Conservation (phyloP, 2,888 invertebrate genomes). For the Teleogryllus oceanicus region DNA sequence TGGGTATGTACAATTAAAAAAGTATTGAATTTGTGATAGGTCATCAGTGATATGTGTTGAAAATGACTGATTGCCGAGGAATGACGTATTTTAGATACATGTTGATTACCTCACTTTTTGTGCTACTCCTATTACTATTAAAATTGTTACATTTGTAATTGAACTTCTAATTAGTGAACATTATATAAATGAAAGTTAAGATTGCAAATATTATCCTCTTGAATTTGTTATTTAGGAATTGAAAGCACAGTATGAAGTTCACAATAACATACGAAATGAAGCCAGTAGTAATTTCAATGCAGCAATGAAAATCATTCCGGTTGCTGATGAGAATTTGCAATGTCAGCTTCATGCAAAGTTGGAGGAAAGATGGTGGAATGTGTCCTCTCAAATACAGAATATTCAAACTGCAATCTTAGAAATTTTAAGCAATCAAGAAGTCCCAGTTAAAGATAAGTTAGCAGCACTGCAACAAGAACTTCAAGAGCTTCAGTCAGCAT, state of each 20-base stretch:
- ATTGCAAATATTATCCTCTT: too few relatives aligned
- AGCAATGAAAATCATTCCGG: constrained; percentile 70
- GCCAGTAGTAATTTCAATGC: constrained; percentile 71
- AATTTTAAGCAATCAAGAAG: constrained; percentile 68
- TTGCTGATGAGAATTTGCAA: constrained; percentile 81
- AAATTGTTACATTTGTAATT: constrained; percentile 24
- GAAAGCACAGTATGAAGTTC: constrained; percentile 80
- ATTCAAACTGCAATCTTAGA: constrained; percentile 41
- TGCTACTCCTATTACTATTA: not conserved
- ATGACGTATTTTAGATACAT: not conserved
- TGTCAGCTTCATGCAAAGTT: constrained; percentile 73
- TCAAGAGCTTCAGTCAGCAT: constrained; percentile 64
- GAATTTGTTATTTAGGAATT: constrained; percentile 56
- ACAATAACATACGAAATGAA: constrained; percentile 72
- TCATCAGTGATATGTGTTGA: too few relatives aligned
- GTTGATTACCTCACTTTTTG: too few relatives aligned
- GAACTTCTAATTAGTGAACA: constrained; percentile 1
- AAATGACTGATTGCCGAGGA: too few relatives aligned
- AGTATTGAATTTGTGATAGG: not conserved
- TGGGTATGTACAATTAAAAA: constrained; percentile 56
- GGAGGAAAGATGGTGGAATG: constrained; percentile 69
- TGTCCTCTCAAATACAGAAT: constrained; percentile 58
- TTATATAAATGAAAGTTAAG: too few relatives aligned
- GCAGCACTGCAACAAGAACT: constrained; percentile 72
- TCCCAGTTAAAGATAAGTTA: constrained; percentile 71